A percentile compares a stretch with the other conserved stretches of the same genome.
Conservation (phyloP, 2,797 vertebrate species). For the Morus bassanus region DNA sequence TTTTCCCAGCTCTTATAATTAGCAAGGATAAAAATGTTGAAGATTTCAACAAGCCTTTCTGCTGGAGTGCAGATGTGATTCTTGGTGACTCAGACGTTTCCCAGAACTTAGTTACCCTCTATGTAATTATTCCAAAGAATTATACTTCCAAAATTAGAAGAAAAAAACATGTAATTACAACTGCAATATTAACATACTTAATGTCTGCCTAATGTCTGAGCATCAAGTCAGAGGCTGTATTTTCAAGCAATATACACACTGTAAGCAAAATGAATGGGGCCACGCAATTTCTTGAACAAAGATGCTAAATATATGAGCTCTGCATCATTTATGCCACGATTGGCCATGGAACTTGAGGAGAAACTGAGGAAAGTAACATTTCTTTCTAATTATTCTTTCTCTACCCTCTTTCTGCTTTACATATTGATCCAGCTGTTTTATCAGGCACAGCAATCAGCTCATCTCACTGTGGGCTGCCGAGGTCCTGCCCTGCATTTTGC, state of each 20-base stretch:
- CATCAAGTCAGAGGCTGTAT: conserved; percentile 34
- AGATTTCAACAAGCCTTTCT: not conserved
- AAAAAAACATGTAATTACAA: conserved; percentile 52
- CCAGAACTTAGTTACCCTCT: conserved; percentile 47
- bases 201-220: conserved; percentile 57
- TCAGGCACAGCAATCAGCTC: not conserved
- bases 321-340: not conserved
- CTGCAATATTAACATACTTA: conserved; percentile 53
- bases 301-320: conserved; percentile 3
- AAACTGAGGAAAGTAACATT: not conserved
- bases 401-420: conserved; percentile 37
- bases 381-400: not conserved
- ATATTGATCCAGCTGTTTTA: not conserved
- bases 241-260: conserved; percentile 4
- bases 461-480: not conserved
- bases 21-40: not conserved
- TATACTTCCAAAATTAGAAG: conserved; percentile 58
- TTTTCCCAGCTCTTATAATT: not conserved
- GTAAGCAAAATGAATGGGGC: conserved; percentile 10
- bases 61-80: conserved; percentile 39
- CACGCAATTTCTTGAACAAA: not conserved
- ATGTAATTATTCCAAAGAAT: conserved; percentile 45
- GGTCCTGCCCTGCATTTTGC: conserved; percentile 48
- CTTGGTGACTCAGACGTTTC: conserved; percentile 48
- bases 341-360: not conserved